Conservation (phyloP, 2,113 vertebrate species). For the Ophthalmolycus amberensis region DNA sequence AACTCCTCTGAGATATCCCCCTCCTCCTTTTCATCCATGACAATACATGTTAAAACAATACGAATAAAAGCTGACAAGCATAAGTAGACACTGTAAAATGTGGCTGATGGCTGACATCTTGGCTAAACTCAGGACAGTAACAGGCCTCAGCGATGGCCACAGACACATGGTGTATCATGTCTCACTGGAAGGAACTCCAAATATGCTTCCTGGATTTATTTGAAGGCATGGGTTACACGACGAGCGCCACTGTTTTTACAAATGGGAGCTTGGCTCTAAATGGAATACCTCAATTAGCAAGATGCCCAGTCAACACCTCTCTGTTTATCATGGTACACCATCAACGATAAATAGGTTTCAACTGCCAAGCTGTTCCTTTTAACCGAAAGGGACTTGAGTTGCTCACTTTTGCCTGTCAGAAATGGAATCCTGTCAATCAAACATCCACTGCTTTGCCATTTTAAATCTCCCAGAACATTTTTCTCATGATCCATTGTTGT, state of each 20-base stretch:
- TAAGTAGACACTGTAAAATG: slow-evolving; percentile 55
- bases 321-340: slow-evolving; percentile 37
- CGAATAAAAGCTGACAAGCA: slow-evolving; percentile 56
- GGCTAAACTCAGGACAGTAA: slow-evolving; percentile 37
- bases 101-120: slow-evolving; percentile 51
- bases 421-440: slow-evolving; percentile 70
- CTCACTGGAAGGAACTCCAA: slow-evolving; percentile 65
- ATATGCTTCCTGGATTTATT: slow-evolving; percentile 60
- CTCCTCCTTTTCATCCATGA: slow-evolving; percentile 42
- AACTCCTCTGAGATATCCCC: slow-evolving; percentile 6
- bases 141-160: slow-evolving; percentile 33
- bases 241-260: slow-evolving; percentile 54
- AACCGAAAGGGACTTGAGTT: slow-evolving; percentile 43
- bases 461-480: slow-evolving; percentile 57
- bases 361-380: slow-evolving; percentile 43
- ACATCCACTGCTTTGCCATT: slow-evolving; percentile 46
- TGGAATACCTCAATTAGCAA: slow-evolving; percentile 71
- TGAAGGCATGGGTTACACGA: slow-evolving; percentile 55
- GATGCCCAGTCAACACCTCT: slow-evolving; percentile 70
- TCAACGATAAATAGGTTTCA: slow-evolving; percentile 46
- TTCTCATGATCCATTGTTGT: slow-evolving; percentile 74
- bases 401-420: slow-evolving; percentile 42
- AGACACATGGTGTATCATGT: slow-evolving; percentile 57
- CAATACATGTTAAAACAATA: slow-evolving; percentile 52
- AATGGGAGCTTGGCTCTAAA: slow-evolving; percentile 59